Conservation (phyloP, 2,888 invertebrate genomes). For the Seira sanloemensis region DNA sequence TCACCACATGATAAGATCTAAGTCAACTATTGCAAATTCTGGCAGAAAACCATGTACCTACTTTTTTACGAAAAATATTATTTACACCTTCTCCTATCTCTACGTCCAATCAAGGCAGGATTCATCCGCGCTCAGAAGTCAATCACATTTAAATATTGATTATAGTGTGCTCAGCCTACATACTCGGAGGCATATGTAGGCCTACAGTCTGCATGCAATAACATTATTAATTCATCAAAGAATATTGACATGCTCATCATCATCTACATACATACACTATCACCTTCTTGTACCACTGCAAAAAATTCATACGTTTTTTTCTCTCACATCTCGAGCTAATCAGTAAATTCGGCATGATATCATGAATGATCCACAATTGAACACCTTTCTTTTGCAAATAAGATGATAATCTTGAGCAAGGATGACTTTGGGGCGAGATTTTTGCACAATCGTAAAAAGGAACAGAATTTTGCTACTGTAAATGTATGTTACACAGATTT, state of each 20-base stretch:
- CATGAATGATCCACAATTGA: constrained; percentile 25
- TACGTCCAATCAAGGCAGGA: neutral
- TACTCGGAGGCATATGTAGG: neutral
- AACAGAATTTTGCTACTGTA: constrained; percentile 19
- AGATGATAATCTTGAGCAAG: neutral
- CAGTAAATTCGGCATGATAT: constrained; percentile 47
- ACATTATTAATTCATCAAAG: neutral
- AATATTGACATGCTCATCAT: neutral
- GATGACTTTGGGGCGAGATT: neutral
- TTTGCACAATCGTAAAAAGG: neutral
- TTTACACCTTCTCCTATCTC: neutral
- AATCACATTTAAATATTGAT: neutral
- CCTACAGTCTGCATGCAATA: constrained; percentile 23
- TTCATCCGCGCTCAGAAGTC: neutral
- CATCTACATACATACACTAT: neutral
- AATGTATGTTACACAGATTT: neutral
- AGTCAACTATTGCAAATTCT: neutral
- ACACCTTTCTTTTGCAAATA: constrained; percentile 43
- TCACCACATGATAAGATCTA: neutral
- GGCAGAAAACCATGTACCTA: neutral
- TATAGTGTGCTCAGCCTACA: neutral
- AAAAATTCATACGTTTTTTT: neutral
- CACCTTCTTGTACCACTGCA: neutral
- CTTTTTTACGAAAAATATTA: neutral
- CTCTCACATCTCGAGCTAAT: too few relatives aligned